Evolutionary conservation across 2,797 vertebrate species (phyloP).

Genomic region (Parauchenoglanis punctatus): DNA sequence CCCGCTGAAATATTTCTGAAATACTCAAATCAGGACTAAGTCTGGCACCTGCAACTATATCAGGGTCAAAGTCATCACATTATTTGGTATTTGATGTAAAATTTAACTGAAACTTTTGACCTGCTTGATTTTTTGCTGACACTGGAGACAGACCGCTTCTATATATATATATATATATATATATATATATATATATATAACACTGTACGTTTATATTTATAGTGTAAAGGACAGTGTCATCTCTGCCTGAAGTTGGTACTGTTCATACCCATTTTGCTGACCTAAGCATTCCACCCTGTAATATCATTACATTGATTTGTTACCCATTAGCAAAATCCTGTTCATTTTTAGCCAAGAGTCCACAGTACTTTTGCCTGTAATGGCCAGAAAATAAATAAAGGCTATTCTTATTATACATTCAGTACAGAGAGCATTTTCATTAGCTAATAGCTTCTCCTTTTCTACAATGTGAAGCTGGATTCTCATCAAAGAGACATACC

Average conservation of each 20-base stretch:
- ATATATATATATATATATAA: background rate
- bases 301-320: conserved; percentile 7
- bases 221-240: background rate
- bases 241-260: background rate
- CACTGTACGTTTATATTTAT: background rate
- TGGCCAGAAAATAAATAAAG: background rate
- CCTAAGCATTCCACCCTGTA: background rate
- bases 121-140: background rate
- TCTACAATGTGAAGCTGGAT: background rate
- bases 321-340: background rate
- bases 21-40: background rate
- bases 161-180: no score
- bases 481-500: background rate
- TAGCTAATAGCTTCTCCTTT: conserved; percentile 7
- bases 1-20: background rate
- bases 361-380: no score
- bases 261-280: background rate
- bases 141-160: background rate
- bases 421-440: background rate
- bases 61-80: no score
- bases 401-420: conserved; percentile 19
- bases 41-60: background rate
- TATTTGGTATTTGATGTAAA: background rate
- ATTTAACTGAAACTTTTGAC: background rate
- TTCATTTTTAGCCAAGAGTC: background rate